Percentiles rank a stretch among this genome's conserved stretches.
These are phyloP conservation scores for Circaetus cinerascens DNA, from an alignment of 2,113 vertebrate genomes.

Conservation along the genomic window DNA sequence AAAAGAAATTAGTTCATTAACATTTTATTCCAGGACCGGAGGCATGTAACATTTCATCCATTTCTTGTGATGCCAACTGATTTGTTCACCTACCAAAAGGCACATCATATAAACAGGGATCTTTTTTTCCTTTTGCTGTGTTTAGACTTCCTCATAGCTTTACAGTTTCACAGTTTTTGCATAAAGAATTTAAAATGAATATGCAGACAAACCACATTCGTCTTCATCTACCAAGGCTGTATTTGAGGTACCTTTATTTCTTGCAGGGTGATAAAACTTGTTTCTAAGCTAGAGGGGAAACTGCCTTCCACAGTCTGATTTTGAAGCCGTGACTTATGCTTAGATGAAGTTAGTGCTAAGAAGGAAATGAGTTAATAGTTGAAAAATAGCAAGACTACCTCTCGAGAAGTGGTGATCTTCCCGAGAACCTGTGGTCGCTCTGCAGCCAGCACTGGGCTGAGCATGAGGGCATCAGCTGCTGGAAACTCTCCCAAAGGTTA, in stretches of 20 bases:
- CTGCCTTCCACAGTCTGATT: not conserved
- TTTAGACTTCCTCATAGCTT: not conserved
- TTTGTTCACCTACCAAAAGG: not conserved
- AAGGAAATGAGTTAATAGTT: not conserved
- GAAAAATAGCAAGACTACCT: not conserved
- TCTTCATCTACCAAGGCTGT: accelerated
- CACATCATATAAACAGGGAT: not conserved
- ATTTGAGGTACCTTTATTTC: not conserved
- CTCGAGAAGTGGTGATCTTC: accelerated
- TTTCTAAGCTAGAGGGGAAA: not conserved
- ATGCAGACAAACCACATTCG: not conserved
- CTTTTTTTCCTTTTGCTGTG: not conserved
- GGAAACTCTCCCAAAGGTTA: not conserved
- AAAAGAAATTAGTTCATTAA: not conserved
- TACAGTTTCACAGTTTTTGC: not conserved
- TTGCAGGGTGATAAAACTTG: not conserved
- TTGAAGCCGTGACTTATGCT: not conserved
- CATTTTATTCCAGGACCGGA: not conserved
- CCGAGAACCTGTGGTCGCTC: accelerated
- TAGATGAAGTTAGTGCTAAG: not conserved
- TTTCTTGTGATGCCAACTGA: not conserved
- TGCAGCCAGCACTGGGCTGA: not conserved
- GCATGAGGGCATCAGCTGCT: not conserved
- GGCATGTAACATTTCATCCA: not conserved
- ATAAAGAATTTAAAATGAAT: not conserved